Conservation (phyloP, 2,888 invertebrate genomes). For the Melinaea menophilus region DNA sequence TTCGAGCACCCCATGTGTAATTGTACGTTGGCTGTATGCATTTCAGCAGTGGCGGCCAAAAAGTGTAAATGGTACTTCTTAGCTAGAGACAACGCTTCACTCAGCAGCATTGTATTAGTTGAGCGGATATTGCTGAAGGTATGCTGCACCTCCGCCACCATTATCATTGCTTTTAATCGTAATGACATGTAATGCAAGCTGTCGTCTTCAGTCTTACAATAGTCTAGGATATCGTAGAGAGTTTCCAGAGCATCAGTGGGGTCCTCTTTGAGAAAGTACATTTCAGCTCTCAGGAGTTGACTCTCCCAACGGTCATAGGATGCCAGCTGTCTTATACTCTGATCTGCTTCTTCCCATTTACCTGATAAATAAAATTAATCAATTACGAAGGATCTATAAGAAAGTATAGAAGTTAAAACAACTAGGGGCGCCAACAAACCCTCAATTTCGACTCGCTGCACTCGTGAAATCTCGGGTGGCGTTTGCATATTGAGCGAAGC, state of each 20-base stretch:
- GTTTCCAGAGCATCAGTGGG: conserved; percentile 66
- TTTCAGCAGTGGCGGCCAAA: conserved; percentile 84
- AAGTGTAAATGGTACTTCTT: conserved; percentile 87
- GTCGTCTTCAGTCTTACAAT: conserved; percentile 73
- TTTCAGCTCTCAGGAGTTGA: conserved; percentile 76
- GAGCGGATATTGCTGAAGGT: conserved; percentile 77
- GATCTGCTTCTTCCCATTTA: conserved; percentile 84
- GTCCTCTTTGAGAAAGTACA: conserved; percentile 76
- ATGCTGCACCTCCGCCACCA: conserved; percentile 81
- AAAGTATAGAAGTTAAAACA: neutral
- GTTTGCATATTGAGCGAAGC: too few relatives aligned
- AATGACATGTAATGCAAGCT: conserved; percentile 74
- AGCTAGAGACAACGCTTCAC: conserved; percentile 85
- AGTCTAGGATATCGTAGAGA: conserved; percentile 73
- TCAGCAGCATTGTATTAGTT: conserved; percentile 76
- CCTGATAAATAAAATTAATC: conserved; percentile 49
- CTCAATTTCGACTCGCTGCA: too few relatives aligned
- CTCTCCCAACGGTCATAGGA: conserved; percentile 83
- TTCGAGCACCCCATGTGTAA: conserved; percentile 85
- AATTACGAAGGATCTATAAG: neutral
- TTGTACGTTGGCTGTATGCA: conserved; percentile 88
- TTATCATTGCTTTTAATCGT: conserved; percentile 82
- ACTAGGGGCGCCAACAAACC: too few relatives aligned
- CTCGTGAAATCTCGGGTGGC: too few relatives aligned
- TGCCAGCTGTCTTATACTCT: conserved; percentile 82